These are phyloP conservation scores for Phalacrocorax brasilianus DNA, from an alignment of 2,113 vertebrate genomes.

Conservation along the genomic window DNA sequence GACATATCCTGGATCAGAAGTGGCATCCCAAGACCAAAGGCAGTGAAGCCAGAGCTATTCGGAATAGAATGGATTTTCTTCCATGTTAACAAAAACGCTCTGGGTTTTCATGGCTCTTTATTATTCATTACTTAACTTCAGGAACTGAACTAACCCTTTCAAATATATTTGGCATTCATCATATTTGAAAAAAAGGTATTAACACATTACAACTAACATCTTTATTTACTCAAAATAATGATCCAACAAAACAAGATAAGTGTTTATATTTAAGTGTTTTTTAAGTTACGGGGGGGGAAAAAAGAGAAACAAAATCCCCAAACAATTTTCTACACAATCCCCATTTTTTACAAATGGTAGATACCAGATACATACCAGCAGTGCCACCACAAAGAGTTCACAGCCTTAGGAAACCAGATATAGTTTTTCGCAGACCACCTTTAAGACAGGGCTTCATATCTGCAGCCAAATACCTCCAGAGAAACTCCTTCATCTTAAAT, in stretches of 20 bases:
- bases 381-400: background rate
- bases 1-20: background rate
- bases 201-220: background rate
- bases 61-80: background rate
- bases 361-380: background rate
- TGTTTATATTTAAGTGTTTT: background rate
- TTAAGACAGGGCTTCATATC: background rate
- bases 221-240: background rate
- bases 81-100: background rate
- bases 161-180: background rate
- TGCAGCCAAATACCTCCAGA: background rate
- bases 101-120: background rate
- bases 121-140: background rate
- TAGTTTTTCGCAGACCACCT: background rate
- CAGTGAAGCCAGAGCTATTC: background rate
- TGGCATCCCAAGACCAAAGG: background rate
- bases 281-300: background rate
- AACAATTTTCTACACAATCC: background rate
- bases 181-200: background rate
- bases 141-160: background rate
- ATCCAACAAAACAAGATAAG: background rate
- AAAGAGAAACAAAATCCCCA: accelerated
- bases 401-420: background rate
- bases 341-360: background rate
- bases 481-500: background rate